Evolutionary conservation across 2,113 vertebrate genomes (phyloP).

Genomic region (Corynorhinus townsendii): DNA sequence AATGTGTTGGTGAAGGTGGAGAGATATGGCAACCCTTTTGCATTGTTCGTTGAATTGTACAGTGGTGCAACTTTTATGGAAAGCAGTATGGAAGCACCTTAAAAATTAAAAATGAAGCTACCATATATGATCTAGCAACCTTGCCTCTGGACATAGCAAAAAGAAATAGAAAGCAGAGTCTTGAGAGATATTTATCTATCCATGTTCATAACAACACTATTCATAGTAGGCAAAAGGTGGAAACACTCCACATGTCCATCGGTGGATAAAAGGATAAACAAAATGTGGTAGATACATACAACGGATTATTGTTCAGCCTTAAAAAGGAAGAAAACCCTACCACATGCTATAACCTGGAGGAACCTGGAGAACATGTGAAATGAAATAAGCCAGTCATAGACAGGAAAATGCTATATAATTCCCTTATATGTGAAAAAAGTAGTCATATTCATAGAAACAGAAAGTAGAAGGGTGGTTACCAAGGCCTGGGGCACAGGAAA

Average conservation of each 20-base stretch:
- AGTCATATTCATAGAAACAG: slow-evolving; percentile 21
- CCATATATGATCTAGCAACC: neutral
- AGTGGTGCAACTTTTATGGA: neutral
- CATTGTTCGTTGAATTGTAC: neutral
- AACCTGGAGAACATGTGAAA: neutral
- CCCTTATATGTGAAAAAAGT: neutral
- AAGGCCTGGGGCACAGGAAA: neutral
- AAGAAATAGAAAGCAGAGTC: neutral
- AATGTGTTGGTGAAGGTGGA: neutral
- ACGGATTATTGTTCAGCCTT: neutral
- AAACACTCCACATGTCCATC: neutral
- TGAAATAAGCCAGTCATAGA: neutral
- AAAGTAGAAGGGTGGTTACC: neutral
- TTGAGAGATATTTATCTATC: neutral
- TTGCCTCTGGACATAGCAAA: neutral
- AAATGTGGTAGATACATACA: neutral
- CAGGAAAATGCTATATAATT: neutral
- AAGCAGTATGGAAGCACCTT: neutral
- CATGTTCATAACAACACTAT: neutral
- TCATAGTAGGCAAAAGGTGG: neutral
- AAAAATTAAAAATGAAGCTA: slow-evolving; percentile 12
- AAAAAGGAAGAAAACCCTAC: neutral
- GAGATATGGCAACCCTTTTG: neutral
- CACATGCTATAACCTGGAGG: neutral
- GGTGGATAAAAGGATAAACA: neutral